These are phyloP conservation scores for Drosophila setifemur DNA, from an alignment of 1,140 invertebrate species.

Conservation along the genomic window DNA sequence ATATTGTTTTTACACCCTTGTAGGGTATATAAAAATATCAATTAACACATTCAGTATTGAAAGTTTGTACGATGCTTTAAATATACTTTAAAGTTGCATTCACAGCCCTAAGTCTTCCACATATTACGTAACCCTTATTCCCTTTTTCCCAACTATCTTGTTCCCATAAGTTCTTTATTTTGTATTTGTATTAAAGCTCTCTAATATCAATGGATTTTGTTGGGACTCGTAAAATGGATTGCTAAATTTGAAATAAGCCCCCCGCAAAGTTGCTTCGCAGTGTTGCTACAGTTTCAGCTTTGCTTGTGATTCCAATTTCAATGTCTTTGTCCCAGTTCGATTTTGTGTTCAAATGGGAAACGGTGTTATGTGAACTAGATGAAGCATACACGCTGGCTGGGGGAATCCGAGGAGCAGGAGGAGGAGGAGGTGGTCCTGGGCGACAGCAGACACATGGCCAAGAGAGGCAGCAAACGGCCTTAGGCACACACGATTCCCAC, in stretches of 20 bases:
- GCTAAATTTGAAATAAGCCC: conserved; percentile 31
- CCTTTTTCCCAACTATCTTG: background rate
- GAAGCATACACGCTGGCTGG: conserved; percentile 25
- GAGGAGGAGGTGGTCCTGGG: background rate
- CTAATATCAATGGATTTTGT: conserved; percentile 23
- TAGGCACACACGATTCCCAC: conserved; percentile 21
- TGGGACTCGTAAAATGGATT: conserved; percentile 31
- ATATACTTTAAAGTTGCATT: too few relatives aligned
- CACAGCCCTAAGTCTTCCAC: too few relatives aligned
- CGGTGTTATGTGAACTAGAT: conserved; percentile 68
- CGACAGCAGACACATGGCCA: conserved; percentile 1
- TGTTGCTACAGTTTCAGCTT: conserved; percentile 10
- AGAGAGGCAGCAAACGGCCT: conserved; percentile 26
- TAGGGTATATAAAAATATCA: too few relatives aligned
- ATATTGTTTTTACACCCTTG: too few relatives aligned
- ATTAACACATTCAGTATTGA: too few relatives aligned
- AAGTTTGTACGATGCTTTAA: too few relatives aligned
- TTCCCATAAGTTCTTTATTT: conserved; percentile 10
- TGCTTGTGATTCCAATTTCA: conserved; percentile 62
- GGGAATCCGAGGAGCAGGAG: background rate
- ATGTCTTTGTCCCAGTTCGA: conserved; percentile 60
- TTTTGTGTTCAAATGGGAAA: conserved; percentile 70
- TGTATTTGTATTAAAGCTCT: conserved; percentile 1
- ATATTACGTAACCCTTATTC: too few relatives aligned
- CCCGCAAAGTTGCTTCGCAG: conserved; percentile 11